phyloP scores from a whole-genome alignment of 2,113 vertebrate species.

The Halcyon malimbica region DNA sequence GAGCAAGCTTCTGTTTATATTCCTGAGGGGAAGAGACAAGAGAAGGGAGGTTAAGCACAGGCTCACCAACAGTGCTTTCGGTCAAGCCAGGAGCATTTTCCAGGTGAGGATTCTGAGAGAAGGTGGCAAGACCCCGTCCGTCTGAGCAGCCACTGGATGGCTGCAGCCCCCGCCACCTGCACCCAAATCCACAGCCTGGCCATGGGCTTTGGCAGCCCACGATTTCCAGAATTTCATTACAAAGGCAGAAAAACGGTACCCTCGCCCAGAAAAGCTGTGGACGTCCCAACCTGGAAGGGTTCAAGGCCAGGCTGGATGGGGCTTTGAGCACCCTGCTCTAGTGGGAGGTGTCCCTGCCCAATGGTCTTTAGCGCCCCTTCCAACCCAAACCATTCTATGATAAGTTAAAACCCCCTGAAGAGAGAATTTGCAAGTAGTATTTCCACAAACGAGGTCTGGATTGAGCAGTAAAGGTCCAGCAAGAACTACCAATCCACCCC shows the following conservation, averaged over 20 bases:
- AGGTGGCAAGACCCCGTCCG: not conserved
- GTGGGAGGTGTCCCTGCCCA: not conserved
- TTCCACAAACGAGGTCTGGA: not conserved
- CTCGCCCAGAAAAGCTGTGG: not conserved
- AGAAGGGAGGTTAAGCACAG: not conserved
- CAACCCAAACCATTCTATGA: not conserved
- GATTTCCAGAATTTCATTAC: not conserved
- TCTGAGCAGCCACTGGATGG: not conserved
- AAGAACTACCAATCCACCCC: not conserved
- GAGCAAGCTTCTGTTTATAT: conserved; percentile 96
- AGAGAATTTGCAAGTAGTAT: not conserved
- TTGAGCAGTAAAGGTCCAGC: not conserved
- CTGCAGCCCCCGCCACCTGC: not conserved
- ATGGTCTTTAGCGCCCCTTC: not conserved
- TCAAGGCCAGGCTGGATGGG: no score
- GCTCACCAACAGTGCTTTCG: not conserved
- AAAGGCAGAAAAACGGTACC: not conserved
- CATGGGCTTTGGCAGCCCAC: not conserved
- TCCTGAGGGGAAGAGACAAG: conserved; percentile 79
- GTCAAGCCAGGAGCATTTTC: not conserved
- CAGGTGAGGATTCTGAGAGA: not conserved
- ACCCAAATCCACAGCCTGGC: not conserved
- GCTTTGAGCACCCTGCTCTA: no score
- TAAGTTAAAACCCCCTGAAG: not conserved
- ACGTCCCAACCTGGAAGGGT: no score